Percentiles rank a stretch among this genome's conserved stretches.
These are phyloP conservation scores for Volucella inflata DNA, from an alignment of 2,888 invertebrate genomes.

Conservation along the genomic window DNA sequence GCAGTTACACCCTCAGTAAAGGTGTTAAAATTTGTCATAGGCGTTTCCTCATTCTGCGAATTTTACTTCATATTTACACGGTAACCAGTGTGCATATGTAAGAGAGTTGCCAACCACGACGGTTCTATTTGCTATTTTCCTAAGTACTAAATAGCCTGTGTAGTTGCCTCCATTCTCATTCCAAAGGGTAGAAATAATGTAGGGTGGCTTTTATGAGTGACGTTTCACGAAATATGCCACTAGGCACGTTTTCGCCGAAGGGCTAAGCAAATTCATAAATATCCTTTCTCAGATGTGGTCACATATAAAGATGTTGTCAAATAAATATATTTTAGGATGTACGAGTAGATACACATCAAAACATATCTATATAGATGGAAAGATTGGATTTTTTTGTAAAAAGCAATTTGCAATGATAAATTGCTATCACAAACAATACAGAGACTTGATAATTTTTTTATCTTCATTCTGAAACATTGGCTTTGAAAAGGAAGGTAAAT, in stretches of 20 bases:
- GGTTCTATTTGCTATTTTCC: not conserved
- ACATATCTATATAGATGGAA: not conserved
- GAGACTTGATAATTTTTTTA: no score
- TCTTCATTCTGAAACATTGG: no score
- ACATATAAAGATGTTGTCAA: constrained; percentile 10
- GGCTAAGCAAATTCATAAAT: constrained; percentile 42
- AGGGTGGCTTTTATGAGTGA: not conserved
- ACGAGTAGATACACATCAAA: not conserved
- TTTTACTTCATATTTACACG: not conserved
- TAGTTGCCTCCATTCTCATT: constrained; percentile 11
- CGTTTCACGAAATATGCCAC: constrained; percentile 5
- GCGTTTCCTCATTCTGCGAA: constrained; percentile 33
- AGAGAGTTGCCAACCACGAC: not conserved
- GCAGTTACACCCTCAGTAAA: not conserved
- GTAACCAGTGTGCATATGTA: not conserved
- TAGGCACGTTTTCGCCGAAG: constrained; percentile 20
- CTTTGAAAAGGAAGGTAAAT: no score
- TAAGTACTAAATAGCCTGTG: constrained; percentile 11
- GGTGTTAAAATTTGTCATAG: constrained; percentile 48
- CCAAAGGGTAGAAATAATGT: not conserved
- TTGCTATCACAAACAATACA: no score
- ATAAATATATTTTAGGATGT: constrained; percentile 14
- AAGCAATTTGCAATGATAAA: no score
- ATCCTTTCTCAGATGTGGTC: constrained; percentile 18
- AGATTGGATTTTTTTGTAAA: no score